These are phyloP conservation scores for Lycodopsis pacificus DNA, from an alignment of 2,797 vertebrate species.

Conservation along the genomic window DNA sequence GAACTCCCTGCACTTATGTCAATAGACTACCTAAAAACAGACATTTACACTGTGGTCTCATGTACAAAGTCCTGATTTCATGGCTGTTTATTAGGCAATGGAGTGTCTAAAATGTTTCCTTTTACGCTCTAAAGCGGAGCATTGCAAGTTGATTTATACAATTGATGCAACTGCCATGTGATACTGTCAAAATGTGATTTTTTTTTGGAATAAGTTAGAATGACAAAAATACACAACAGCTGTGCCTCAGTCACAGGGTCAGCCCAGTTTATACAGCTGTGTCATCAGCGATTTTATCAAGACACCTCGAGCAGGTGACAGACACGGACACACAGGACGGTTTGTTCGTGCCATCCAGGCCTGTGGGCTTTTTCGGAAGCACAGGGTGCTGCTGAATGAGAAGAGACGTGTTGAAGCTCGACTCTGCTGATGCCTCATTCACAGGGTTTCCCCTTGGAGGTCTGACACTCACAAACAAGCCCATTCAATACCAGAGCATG, in stretches of 20 bases:
- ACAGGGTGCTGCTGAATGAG: conserved; percentile 69
- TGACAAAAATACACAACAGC: conserved; percentile 7
- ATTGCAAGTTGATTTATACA: background rate
- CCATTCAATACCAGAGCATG: conserved; percentile 55
- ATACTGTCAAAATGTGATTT: background rate
- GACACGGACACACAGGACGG: conserved; percentile 51
- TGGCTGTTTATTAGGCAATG: conserved; percentile 49
- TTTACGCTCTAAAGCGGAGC: conserved; percentile 8
- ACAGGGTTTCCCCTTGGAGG: conserved; percentile 63
- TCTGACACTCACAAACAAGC: conserved; percentile 68
- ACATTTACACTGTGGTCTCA: conserved; percentile 28
- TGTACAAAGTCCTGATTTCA: conserved; percentile 71
- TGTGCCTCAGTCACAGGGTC: conserved; percentile 42
- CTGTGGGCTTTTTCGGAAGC: conserved; percentile 52
- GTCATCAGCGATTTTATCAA: conserved; percentile 53
- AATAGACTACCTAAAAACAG: conserved; percentile 32
- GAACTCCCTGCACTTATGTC: conserved; percentile 26
- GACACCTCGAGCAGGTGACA: conserved; percentile 66
- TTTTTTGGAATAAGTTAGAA: background rate
- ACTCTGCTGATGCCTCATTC: conserved; percentile 72
- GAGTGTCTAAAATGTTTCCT: conserved; percentile 2
- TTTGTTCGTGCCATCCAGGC: conserved; percentile 48
- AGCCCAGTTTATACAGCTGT: conserved; percentile 57
- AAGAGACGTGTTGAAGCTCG: conserved; percentile 78
- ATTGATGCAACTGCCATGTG: background rate